Evolutionary conservation across 1,140 invertebrate genomes (phyloP), one percentile per base, ranked within the genome.

Genomic region (Micrasema minimum): DNA sequence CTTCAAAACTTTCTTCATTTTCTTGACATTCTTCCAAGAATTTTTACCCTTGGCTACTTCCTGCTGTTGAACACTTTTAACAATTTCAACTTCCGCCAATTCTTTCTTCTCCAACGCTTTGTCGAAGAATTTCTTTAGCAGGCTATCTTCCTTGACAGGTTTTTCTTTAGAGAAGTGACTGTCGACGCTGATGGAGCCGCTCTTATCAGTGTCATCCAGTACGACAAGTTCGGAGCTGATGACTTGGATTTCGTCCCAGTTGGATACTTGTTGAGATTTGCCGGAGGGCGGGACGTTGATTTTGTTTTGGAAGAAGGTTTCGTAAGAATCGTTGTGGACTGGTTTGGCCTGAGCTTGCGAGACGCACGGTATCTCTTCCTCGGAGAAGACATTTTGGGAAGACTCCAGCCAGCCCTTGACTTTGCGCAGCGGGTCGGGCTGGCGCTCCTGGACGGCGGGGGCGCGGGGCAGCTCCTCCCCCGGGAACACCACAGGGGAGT

Each of bases 361-460:
- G 9, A 11, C 43, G 18, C 11, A 35, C 0, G n/a, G 2, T 12
- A 38, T 3, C 1, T 50, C 45, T 51, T 66, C 20, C 2, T 51
- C 31, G 4, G 48, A 37, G 16, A 66, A 66, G 1, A 41, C 35
- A 12, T 59, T 59, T 20, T 59, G 37, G 10, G 55, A 41, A 22
- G 14, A 59, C 16, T 61, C 26, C 18, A 69, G 35, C 67, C 67
- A 69, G 10, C 46, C 67, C 22, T 61, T 69, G 26, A 69, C 67
- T 23, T 69, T 69, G 14, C 61, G 14, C 2, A 61, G 2, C 2
- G 43, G 9, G 31, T 61, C 38, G 18, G 35, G 37, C 11, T 69
- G 61, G 23, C 11, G 6, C 2, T 35, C 18, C 26, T 61, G 48
- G 31, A 6, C 14, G 7, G 18, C 14, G 31, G 38, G 3, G 12